Conservation (phyloP, 2,888 invertebrate genomes). For the Ectemnius continuus region DNA sequence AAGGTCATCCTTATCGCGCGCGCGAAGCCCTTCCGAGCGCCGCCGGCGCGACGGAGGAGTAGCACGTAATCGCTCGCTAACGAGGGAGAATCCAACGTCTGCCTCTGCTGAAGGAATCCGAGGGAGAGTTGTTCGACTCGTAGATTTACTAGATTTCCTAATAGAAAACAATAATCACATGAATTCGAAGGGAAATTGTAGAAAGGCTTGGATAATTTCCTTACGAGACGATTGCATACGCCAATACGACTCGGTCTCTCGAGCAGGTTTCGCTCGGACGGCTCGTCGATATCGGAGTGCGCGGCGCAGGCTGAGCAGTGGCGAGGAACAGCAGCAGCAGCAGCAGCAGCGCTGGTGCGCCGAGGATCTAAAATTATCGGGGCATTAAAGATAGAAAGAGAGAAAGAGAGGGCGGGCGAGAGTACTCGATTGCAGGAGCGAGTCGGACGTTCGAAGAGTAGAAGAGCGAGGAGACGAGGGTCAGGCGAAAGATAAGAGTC, state of each 20-base stretch:
- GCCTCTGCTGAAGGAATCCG: too few relatives aligned
- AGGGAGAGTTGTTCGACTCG: too few relatives aligned
- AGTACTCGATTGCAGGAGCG: background rate
- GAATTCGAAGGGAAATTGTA: too few relatives aligned
- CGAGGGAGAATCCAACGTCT: too few relatives aligned
- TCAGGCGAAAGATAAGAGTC: constrained; percentile 12
- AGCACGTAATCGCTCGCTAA: too few relatives aligned
- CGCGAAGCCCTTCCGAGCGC: too few relatives aligned
- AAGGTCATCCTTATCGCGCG: too few relatives aligned
- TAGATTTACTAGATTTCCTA: too few relatives aligned
- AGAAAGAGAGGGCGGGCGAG: background rate
- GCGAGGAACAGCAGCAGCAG: constrained; percentile 44
- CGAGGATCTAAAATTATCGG: constrained; percentile 75
- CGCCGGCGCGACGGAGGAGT: too few relatives aligned
- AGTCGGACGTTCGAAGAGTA: background rate
- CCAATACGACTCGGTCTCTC: background rate
- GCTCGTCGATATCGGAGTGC: constrained; percentile 76
- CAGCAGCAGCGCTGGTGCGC: constrained; percentile 63
- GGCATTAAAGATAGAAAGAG: constrained; percentile 32
- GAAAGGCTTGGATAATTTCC: too few relatives aligned
- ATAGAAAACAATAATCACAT: too few relatives aligned
- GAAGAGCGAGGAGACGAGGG: constrained; percentile 20
- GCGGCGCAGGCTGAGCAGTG: constrained; percentile 74
- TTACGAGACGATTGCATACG: too few relatives aligned
- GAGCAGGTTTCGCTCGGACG: constrained; percentile 50